A percentile compares a stretch with the other conserved stretches of the same genome.
Evolutionary conservation across 2,113 vertebrate species (phyloP).

Genomic region (Sprattus sprattus): DNA sequence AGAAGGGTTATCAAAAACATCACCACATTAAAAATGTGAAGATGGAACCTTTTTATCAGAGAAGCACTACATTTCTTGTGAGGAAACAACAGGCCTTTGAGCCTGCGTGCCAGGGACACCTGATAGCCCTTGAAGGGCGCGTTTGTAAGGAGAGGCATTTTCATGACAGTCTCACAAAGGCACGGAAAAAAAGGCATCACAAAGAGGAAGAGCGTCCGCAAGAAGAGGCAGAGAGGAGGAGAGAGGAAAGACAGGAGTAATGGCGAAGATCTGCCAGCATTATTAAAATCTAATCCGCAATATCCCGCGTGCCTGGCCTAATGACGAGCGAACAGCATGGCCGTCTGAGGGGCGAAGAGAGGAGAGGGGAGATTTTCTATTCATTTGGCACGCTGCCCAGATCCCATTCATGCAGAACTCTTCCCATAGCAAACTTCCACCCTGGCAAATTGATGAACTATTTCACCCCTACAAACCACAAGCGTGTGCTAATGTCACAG

Average conservation of each 20-base stretch:
- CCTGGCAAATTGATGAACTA: conserved; percentile 79
- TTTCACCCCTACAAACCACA: conserved; percentile 53
- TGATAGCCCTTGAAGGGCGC: conserved; percentile 73
- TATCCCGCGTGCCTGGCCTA: conserved; percentile 85
- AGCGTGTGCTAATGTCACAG: conserved; percentile 46
- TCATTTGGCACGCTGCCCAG: conserved; percentile 95
- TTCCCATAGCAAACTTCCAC: conserved; percentile 82
- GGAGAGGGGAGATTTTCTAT: conserved; percentile 89
- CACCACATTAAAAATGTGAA: conserved; percentile 53
- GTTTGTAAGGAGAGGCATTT: conserved; percentile 69
- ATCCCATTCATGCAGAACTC: conserved; percentile 95
- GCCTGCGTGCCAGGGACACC: conserved; percentile 70
- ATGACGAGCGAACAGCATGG: conserved; percentile 84
- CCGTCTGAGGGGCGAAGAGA: conserved; percentile 87
- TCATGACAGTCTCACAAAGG: conserved; percentile 73
- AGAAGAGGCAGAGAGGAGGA: conserved; percentile 58
- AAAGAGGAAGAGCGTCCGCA: not conserved
- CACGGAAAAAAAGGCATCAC: conserved; percentile 55
- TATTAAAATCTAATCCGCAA: conserved; percentile 94
- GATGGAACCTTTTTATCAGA: conserved; percentile 53
- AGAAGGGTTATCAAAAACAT: conserved; percentile 10
- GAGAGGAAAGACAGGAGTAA: conserved; percentile 80
- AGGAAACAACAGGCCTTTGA: conserved; percentile 60
- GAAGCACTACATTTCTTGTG: not conserved
- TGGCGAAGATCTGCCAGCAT: conserved; percentile 86